A percentile compares a stretch with the other conserved stretches of the same genome.
Conservation (phyloP, 2,888 invertebrate genomes). For the Drosophila pegasa region DNA sequence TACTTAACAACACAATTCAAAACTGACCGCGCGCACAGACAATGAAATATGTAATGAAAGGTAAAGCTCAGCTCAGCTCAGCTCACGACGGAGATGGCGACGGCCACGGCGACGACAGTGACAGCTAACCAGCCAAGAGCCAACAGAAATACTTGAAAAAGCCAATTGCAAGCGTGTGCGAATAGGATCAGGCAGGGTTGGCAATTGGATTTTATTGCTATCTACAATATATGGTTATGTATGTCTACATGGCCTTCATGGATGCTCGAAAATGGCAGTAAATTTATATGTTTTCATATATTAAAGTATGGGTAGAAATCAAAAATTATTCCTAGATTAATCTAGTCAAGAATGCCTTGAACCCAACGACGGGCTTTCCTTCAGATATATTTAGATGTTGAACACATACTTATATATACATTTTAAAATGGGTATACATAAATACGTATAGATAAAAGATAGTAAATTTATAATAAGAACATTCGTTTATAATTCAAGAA, state of each 20-base stretch:
- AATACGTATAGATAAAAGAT: too few relatives aligned
- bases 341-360: too few relatives aligned
- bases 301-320: not conserved
- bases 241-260: not conserved
- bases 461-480: too few relatives aligned
- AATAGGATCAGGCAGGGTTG: conserved; percentile 54
- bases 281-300: not conserved
- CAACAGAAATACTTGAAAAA: conserved; percentile 11
- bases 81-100: conserved; percentile 36
- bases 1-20: conserved; percentile 79
- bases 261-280: not conserved
- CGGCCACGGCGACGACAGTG: conserved; percentile 30
- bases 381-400: not conserved
- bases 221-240: not conserved
- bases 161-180: conserved; percentile 29
- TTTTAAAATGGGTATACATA: too few relatives aligned
- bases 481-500: too few relatives aligned
- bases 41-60: conserved; percentile 72
- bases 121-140: conserved; percentile 31
- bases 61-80: conserved; percentile 58
- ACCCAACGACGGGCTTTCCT: too few relatives aligned
- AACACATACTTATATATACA: too few relatives aligned
- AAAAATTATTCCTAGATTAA: too few relatives aligned
- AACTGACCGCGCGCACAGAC: conserved; percentile 75
- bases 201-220: not conserved